phyloP scores from a whole-genome alignment of 1,140 invertebrate species.

The Choristoneura fumiferana region DNA sequence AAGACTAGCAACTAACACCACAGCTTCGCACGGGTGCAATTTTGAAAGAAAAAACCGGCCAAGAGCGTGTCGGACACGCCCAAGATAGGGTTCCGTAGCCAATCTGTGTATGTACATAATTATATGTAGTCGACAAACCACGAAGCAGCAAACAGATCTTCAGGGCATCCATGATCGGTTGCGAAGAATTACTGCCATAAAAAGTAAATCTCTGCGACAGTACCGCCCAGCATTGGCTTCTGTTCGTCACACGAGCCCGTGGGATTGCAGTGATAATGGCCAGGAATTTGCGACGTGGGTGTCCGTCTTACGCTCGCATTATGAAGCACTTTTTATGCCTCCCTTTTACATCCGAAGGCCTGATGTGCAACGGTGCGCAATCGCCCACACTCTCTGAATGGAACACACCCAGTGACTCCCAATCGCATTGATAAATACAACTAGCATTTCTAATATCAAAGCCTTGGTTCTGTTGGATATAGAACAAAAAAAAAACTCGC shows the following conservation, averaged over 20 bases:
- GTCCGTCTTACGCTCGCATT: slow-evolving; percentile 55
- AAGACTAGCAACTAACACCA: no score
- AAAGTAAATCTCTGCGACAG: slow-evolving; percentile 53
- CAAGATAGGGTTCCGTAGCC: no score
- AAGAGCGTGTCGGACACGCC: no score
- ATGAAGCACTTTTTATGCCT: slow-evolving; percentile 56
- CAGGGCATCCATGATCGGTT: slow-evolving; percentile 37
- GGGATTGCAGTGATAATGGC: slow-evolving; percentile 59
- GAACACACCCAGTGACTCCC: slow-evolving; percentile 47
- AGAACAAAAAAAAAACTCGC: background rate
- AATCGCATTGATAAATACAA: slow-evolving; percentile 25
- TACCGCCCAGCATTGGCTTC: slow-evolving; percentile 58
- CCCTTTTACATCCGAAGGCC: slow-evolving; percentile 31
- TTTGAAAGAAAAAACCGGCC: no score
- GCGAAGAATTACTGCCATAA: slow-evolving; percentile 49
- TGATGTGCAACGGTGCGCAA: slow-evolving; percentile 47
- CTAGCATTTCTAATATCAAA: slow-evolving; percentile 3
- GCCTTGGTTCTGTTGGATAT: background rate
- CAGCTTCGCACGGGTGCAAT: no score
- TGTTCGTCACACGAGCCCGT: slow-evolving; percentile 65
- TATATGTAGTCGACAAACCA: no score
- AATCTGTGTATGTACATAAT: no score
- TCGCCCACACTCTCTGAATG: slow-evolving; percentile 55
- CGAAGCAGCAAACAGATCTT: no score
- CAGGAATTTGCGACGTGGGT: slow-evolving; percentile 65